phyloP scores from a whole-genome alignment of 1,140 invertebrate species.

The Harlomillsia oculata region DNA sequence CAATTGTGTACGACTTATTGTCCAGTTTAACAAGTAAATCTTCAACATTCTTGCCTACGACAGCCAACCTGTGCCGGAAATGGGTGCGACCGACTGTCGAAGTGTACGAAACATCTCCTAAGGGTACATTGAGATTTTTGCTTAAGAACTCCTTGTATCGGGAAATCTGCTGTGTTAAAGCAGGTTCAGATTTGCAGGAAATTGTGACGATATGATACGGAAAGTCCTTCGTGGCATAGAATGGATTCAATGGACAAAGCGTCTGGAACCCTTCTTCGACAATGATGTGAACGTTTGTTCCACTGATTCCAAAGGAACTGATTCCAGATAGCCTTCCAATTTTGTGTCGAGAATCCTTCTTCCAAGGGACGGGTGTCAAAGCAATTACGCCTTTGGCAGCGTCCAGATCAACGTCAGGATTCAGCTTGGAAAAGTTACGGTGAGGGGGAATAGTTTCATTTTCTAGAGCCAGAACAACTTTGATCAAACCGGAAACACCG shows the following conservation, averaged over 20 bases:
- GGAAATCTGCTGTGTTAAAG: background rate
- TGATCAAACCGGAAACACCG: constrained; percentile 10
- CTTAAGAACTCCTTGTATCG: constrained; percentile 1
- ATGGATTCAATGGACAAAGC: background rate
- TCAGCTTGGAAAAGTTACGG: constrained; percentile 9
- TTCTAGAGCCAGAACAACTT: constrained; percentile 13
- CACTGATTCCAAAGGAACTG: constrained; percentile 27
- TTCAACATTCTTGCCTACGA: background rate
- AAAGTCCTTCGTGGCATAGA: background rate
- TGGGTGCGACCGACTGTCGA: constrained; percentile 17
- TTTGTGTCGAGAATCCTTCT: background rate
- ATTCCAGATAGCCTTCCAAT: constrained; percentile 8
- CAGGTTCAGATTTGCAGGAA: constrained; percentile 11
- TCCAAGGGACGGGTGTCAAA: background rate
- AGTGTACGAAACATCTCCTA: constrained; percentile 3
- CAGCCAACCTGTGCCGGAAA: constrained; percentile 9
- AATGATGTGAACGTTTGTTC: constrained; percentile 15
- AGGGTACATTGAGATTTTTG: background rate
- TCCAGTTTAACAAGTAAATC: background rate
- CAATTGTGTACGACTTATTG: background rate
- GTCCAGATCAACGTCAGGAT: constrained; percentile 13
- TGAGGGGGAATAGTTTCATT: constrained; percentile 9
- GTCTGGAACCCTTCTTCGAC: background rate
- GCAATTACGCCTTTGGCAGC: constrained; percentile 6
- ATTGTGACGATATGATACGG: constrained; percentile 1